A percentile compares a stretch with the other conserved stretches of the same genome.
Conservation (phyloP, 2,888 invertebrate genomes). For the Cerceris ruficornis region DNA sequence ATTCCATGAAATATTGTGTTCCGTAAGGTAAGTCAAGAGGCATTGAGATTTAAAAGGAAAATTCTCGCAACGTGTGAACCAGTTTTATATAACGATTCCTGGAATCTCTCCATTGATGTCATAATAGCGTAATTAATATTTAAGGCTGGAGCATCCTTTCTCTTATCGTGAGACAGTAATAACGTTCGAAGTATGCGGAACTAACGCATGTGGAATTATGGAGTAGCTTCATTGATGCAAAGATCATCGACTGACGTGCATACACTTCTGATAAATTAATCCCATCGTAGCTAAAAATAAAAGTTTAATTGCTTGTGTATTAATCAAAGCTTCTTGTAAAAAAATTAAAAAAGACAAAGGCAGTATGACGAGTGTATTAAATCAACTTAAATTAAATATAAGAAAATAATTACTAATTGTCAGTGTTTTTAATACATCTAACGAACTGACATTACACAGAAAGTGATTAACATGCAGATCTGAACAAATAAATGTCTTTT, state of each 20-base stretch:
- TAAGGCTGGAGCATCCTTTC: conserved; percentile 15
- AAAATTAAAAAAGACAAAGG: too few relatives aligned
- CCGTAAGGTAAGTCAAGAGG: background rate
- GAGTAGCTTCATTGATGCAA: background rate
- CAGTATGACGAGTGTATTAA: too few relatives aligned
- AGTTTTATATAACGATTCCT: conserved; percentile 25
- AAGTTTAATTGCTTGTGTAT: too few relatives aligned
- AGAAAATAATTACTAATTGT: too few relatives aligned
- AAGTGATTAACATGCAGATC: too few relatives aligned
- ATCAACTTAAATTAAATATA: too few relatives aligned
- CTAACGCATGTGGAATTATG: conserved; percentile 14
- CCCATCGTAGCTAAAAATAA: too few relatives aligned
- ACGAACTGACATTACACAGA: too few relatives aligned
- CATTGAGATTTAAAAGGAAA: background rate
- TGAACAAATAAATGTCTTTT: too few relatives aligned
- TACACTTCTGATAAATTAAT: background rate
- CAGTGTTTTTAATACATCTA: too few relatives aligned
- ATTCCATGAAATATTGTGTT: background rate
- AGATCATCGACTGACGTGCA: background rate
- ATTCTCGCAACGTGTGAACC: conserved; percentile 20
- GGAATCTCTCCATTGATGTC: conserved; percentile 7
- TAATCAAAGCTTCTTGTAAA: too few relatives aligned
- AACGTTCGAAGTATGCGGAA: conserved; percentile 32
- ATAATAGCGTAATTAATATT: conserved; percentile 26
- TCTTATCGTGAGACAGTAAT: conserved; percentile 7